phyloP scores from a whole-genome alignment of 2,888 invertebrate genomes.

The Drosophila kambysellisi region DNA sequence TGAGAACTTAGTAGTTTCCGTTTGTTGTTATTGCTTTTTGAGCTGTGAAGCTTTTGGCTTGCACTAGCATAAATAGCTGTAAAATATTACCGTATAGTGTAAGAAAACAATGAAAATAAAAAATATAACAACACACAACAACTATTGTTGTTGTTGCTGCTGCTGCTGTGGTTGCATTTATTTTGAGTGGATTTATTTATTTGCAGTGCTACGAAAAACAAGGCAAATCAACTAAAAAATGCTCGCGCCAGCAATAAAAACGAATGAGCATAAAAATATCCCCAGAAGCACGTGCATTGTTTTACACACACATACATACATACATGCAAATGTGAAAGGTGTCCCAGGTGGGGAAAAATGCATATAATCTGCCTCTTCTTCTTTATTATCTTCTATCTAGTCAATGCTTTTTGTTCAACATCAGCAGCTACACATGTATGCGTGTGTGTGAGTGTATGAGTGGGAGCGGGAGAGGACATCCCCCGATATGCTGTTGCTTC shows the following conservation, averaged over 20 bases:
- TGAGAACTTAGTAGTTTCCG: slow-evolving; percentile 13
- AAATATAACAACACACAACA: slow-evolving; percentile 26
- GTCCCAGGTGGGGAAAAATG: slow-evolving; percentile 45
- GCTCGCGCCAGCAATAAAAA: slow-evolving; percentile 12
- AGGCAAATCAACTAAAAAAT: slow-evolving; percentile 45
- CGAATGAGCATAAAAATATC: slow-evolving; percentile 25
- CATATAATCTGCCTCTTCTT: slow-evolving; percentile 24
- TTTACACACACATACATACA: slow-evolving; percentile 61
- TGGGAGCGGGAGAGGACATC: neutral
- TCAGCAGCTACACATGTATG: slow-evolving; percentile 29
- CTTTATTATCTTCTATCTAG: slow-evolving; percentile 1
- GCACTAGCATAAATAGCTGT: slow-evolving; percentile 49
- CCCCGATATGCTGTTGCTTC: slow-evolving; percentile 31
- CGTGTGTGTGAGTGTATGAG: slow-evolving; percentile 15
- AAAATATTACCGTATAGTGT: slow-evolving; percentile 34
- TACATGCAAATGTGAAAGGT: slow-evolving; percentile 61
- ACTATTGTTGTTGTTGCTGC: slow-evolving; percentile 20
- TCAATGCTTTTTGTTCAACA: slow-evolving; percentile 41
- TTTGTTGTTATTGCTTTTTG: slow-evolving; percentile 15
- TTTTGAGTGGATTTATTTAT: slow-evolving; percentile 70
- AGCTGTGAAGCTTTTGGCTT: slow-evolving; percentile 26
- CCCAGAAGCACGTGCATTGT: slow-evolving; percentile 55
- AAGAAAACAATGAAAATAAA: slow-evolving; percentile 10
- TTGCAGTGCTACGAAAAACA: slow-evolving; percentile 31
- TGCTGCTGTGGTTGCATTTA: slow-evolving; percentile 52